Conservation (phyloP, 2,797 vertebrate species). For the Huso huso region DNA sequence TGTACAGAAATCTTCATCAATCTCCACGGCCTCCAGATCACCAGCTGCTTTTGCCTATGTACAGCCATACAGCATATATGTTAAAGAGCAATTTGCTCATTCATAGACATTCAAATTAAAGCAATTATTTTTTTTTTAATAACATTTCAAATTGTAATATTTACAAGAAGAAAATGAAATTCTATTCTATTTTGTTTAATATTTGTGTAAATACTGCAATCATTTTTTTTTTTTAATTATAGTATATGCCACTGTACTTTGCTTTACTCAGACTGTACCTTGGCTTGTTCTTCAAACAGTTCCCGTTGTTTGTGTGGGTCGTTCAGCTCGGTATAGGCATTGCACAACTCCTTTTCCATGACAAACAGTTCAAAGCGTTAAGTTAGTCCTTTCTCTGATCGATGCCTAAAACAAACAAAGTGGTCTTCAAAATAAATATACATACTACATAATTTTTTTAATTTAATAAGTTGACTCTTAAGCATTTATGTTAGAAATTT, state of each 20-base stretch:
- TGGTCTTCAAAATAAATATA: too few species aligned
- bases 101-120: neutral
- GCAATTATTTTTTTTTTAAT: neutral
- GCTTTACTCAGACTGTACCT: neutral
- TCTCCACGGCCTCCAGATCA: neutral
- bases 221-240: too few species aligned
- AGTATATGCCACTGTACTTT: too few species aligned
- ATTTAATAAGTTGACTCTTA: too few species aligned
- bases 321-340: neutral
- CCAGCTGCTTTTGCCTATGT: neutral
- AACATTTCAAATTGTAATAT: too few species aligned
- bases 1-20: neutral
- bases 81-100: neutral
- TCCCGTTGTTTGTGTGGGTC: neutral
- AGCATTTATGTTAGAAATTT: too few species aligned
- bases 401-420: neutral
- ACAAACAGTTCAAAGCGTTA: constrained; percentile 1
- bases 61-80: neutral
- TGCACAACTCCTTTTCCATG: neutral
- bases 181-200: too few species aligned
- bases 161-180: too few species aligned
- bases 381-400: neutral
- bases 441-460: too few species aligned
- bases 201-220: too few species aligned
- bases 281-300: constrained; percentile 2